Conservation (phyloP, 2,113 vertebrate genomes). For the Chaetops frenatus region DNA sequence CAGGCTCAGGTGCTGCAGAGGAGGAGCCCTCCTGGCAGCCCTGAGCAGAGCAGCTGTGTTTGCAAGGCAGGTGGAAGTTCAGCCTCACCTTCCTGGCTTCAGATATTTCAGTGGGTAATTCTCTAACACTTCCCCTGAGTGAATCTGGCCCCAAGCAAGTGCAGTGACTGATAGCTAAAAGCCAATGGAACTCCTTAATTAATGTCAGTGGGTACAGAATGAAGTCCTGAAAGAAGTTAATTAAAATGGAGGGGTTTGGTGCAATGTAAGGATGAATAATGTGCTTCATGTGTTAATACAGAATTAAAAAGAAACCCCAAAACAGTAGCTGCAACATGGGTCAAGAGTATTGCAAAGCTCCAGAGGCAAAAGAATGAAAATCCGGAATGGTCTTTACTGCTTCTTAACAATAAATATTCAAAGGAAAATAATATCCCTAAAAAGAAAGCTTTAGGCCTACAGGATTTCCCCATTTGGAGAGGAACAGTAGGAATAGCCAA, state of each 20-base stretch:
- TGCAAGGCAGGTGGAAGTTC: background rate
- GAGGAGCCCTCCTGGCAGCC: background rate
- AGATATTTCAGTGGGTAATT: background rate
- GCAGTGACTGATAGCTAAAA: background rate
- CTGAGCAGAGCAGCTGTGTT: background rate
- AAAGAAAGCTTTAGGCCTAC: background rate
- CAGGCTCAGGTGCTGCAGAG: background rate
- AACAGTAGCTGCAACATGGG: background rate
- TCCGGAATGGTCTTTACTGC: background rate
- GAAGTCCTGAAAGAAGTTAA: conserved; percentile 27
- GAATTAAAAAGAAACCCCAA: background rate
- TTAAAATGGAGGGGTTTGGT: background rate
- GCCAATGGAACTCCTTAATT: conserved; percentile 9
- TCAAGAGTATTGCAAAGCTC: background rate
- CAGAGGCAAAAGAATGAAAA: background rate
- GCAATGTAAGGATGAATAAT: background rate
- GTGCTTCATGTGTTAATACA: background rate
- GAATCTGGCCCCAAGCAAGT: background rate
- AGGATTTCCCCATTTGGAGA: background rate
- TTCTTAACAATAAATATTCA: background rate
- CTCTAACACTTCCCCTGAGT: background rate
- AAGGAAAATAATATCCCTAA: background rate
- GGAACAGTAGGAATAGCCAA: background rate
- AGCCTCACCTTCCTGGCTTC: background rate
- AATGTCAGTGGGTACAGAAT: background rate